Conservation (phyloP, 1,140 invertebrate species). For the Euglossa dilemma region DNA sequence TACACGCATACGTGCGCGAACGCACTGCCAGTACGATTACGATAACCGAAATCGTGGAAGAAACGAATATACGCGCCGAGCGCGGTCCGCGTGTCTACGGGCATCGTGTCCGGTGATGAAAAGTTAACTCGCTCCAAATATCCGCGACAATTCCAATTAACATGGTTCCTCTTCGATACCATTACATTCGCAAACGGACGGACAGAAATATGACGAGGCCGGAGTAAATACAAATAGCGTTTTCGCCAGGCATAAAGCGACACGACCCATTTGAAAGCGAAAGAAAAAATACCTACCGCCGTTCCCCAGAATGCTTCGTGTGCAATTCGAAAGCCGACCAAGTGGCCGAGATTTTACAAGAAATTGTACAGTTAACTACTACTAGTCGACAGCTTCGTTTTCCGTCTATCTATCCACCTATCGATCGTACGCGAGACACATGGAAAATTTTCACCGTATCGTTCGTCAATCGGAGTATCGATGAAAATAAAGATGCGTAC, state of each 20-base stretch:
- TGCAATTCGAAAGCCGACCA: conserved; percentile 2
- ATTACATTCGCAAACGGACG: background rate
- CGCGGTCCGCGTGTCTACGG: too few species aligned
- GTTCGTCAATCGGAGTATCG: background rate
- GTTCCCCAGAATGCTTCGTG: conserved; percentile 47
- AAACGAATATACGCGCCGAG: too few species aligned
- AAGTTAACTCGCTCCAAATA: background rate
- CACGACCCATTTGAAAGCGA: conserved; percentile 37
- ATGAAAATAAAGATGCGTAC: background rate
- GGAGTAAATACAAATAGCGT: conserved; percentile 9
- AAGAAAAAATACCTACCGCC: conserved; percentile 40
- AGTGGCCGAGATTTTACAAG: conserved; percentile 55
- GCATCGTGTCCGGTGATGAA: background rate
- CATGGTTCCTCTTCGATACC: too few species aligned
- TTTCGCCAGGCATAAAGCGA: conserved; percentile 11
- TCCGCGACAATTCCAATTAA: background rate
- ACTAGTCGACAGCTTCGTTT: conserved; percentile 33
- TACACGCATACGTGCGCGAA: background rate
- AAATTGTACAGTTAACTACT: conserved; percentile 66
- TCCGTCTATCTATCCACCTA: background rate
- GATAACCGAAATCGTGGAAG: too few species aligned
- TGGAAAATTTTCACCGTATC: background rate
- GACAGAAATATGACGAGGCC: background rate
- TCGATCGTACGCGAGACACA: background rate
- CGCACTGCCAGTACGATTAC: background rate